Conservation (phyloP, 1,140 invertebrate genomes). For the Linepithema humile region DNA sequence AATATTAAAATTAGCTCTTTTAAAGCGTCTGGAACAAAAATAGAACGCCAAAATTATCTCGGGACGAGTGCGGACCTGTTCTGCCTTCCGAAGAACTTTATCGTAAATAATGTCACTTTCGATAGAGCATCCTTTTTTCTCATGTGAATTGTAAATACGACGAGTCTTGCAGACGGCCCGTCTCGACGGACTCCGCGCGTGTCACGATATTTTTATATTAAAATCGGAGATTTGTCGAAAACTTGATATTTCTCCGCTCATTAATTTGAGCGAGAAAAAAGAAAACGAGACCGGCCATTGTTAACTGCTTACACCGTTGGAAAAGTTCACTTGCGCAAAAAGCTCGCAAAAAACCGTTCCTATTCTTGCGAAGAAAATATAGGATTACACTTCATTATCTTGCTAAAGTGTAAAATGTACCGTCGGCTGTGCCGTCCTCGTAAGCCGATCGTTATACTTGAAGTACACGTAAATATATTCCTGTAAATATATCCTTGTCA, state of each 20-base stretch:
- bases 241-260: constrained; percentile 49
- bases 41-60: constrained; percentile 29
- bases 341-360: constrained; percentile 56
- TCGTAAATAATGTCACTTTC: constrained; percentile 24
- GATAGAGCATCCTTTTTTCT: neutral
- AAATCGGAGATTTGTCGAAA: constrained; percentile 36
- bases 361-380: constrained; percentile 68
- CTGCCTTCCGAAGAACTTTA: neutral
- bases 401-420: constrained; percentile 62
- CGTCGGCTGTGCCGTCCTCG: constrained; percentile 58
- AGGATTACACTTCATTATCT: constrained; percentile 64
- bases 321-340: constrained; percentile 41
- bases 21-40: constrained; percentile 36
- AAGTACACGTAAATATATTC: constrained; percentile 47
- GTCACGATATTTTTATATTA: constrained; percentile 21
- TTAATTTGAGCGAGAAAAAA: constrained; percentile 42
- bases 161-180: neutral
- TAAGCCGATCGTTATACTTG: constrained; percentile 68
- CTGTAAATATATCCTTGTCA: constrained; percentile 50
- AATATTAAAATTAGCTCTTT: constrained; percentile 42
- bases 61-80: constrained; percentile 12
- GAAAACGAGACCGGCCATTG: constrained; percentile 44
- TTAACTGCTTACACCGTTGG: constrained; percentile 45
- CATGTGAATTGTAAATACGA: constrained; percentile 11
- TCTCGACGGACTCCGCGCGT: neutral